phyloP scores from a whole-genome alignment of 2,888 invertebrate genomes.

The Lumbricus terrestris region DNA sequence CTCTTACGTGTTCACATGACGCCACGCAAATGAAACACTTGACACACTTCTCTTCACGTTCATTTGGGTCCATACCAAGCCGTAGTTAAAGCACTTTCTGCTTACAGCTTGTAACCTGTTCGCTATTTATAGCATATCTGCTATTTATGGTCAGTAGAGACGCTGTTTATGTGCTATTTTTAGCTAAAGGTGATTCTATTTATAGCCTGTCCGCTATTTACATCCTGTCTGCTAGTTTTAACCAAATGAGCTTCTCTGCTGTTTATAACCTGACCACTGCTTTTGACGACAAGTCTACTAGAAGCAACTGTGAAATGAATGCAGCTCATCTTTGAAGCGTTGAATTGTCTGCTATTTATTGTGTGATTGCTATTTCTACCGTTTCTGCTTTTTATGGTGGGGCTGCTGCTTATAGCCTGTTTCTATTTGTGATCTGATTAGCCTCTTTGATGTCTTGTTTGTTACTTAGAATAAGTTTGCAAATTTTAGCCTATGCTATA shows the following conservation, averaged over 20 bases:
- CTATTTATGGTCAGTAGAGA: neutral
- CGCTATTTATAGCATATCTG: neutral
- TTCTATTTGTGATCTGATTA: neutral
- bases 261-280: neutral
- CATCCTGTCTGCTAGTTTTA: too few relatives aligned
- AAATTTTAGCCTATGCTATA: too few relatives aligned
- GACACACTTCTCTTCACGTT: too few relatives aligned
- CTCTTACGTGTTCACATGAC: slow-evolving; percentile 72
- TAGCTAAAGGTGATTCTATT: neutral
- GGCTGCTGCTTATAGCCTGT: neutral
- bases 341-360: neutral
- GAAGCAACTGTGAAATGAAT: too few relatives aligned
- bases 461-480: too few relatives aligned
- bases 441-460: neutral
- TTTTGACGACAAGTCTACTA: too few relatives aligned
- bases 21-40: slow-evolving; percentile 19
- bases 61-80: neutral
- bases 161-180: neutral
- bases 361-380: neutral
- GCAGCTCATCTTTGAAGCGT: too few relatives aligned
- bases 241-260: neutral
- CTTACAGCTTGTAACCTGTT: too few relatives aligned
- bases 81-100: neutral
- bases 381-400: neutral
- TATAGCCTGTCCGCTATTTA: too few relatives aligned